Evolutionary conservation across 1,140 invertebrate species (phyloP).

Genomic region (Contarinia nasturtii): DNA sequence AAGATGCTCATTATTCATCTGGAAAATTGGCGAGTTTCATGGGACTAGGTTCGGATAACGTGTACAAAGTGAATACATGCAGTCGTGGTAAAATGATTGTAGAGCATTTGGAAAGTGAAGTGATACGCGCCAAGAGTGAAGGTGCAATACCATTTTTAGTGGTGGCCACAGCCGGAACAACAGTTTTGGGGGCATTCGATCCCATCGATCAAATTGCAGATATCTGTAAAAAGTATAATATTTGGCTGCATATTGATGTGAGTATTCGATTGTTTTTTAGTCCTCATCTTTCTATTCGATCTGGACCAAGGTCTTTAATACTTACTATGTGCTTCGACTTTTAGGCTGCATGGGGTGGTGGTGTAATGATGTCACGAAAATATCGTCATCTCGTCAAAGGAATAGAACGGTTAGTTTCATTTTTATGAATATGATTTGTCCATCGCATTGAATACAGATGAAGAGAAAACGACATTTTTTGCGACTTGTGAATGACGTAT

Average conservation of each 20-base stretch:
- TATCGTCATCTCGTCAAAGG: constrained; percentile 60
- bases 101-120: constrained; percentile 46
- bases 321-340: constrained; percentile 94
- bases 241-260: constrained; percentile 94
- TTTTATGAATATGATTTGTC: too few species aligned
- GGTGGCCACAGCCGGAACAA: constrained; percentile 73
- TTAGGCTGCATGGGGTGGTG: constrained; percentile 87
- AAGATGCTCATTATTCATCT: constrained; percentile 89
- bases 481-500: not conserved
- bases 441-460: too few species aligned
- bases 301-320: too few species aligned
- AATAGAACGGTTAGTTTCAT: constrained; percentile 36
- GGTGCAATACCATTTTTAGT: constrained; percentile 70
- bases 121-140: constrained; percentile 41
- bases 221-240: constrained; percentile 58
- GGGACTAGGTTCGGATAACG: constrained; percentile 62
- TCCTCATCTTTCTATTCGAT: too few species aligned
- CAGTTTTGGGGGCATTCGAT: constrained; percentile 72
- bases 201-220: constrained; percentile 61
- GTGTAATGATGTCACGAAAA: constrained; percentile 65
- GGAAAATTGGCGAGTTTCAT: constrained; percentile 64
- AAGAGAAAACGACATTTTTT: too few species aligned
- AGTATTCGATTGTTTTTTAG: too few species aligned
- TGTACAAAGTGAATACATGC: constrained; percentile 51
- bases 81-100: constrained; percentile 57